Evolutionary conservation across 2,113 vertebrate genomes (phyloP).

Genomic region (Alexandromys fortis): DNA sequence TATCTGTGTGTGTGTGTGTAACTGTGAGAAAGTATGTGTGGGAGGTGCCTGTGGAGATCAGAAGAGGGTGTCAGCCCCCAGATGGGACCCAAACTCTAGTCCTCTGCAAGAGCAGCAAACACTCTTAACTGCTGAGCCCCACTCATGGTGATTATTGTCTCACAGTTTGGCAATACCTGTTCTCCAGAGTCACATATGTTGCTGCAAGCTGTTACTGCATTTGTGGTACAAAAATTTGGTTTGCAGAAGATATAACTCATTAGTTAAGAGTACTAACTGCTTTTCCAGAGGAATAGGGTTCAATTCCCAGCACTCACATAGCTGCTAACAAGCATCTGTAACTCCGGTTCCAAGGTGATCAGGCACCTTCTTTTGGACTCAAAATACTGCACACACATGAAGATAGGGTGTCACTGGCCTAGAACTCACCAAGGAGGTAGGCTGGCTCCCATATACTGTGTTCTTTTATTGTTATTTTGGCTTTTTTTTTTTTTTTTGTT

Average conservation of each 20-base stretch:
- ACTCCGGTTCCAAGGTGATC: not conserved
- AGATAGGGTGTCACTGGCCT: not conserved
- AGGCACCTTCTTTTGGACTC: not conserved
- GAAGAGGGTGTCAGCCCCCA: not conserved
- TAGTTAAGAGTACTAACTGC: not conserved
- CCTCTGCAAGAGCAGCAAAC: not conserved
- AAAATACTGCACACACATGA: not conserved
- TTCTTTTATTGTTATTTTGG: not conserved
- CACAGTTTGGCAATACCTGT: not conserved
- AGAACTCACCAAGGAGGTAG: not conserved
- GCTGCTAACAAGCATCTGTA: not conserved
- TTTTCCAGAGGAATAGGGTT: not conserved
- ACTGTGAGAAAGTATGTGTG: not conserved
- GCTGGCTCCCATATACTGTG: not conserved
- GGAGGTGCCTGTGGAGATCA: not conserved
- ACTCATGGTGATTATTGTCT: not conserved
- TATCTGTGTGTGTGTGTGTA: not conserved
- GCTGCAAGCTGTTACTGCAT: constrained; percentile 24
- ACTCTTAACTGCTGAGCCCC: not conserved
- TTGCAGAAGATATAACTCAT: not conserved
- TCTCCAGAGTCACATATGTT: not conserved
- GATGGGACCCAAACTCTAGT: not conserved
- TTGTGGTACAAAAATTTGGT: constrained; percentile 22
- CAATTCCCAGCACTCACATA: not conserved
- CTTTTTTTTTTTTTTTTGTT: not conserved